A percentile compares a stretch with the other conserved stretches of the same genome.
Conservation (phyloP, 2,797 vertebrate species). For the Pseudochaenichthys georgianus region DNA sequence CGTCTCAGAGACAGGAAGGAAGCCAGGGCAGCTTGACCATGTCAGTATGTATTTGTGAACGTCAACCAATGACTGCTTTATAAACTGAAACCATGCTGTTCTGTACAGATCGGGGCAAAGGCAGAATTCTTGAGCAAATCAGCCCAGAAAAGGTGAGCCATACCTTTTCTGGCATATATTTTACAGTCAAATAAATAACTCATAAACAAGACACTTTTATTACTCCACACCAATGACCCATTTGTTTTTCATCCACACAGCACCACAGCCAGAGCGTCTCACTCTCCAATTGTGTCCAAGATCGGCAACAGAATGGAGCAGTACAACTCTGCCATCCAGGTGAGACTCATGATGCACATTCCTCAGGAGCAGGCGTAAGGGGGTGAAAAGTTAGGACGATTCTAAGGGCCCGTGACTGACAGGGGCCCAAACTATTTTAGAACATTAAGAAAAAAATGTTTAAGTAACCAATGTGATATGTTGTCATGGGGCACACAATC, state of each 20-base stretch:
- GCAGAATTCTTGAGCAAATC: slow-evolving; percentile 96
- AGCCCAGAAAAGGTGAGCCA: slow-evolving; percentile 92
- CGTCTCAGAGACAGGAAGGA: slow-evolving; percentile 14
- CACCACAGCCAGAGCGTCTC: slow-evolving; percentile 85
- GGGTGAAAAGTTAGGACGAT: too few species aligned
- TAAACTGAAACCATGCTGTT: slow-evolving; percentile 22
- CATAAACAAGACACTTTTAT: background rate
- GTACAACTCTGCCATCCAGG: slow-evolving; percentile 94
- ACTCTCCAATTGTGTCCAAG: slow-evolving; percentile 92
- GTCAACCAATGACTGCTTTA: slow-evolving; percentile 11
- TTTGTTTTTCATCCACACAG: slow-evolving; percentile 40
- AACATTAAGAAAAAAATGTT: too few species aligned
- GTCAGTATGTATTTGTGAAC: slow-evolving; percentile 7
- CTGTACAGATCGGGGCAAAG: slow-evolving; percentile 91
- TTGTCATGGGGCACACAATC: too few species aligned
- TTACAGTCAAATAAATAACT: background rate
- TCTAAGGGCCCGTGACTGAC: too few species aligned
- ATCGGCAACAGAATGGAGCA: slow-evolving; percentile 95
- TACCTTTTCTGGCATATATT: background rate
- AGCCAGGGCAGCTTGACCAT: slow-evolving; percentile 25
- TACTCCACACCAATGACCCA: slow-evolving; percentile 1
- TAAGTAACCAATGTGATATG: too few species aligned
- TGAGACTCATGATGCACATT: slow-evolving; percentile 65
- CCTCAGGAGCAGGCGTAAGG: too few species aligned
- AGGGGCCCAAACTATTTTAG: too few species aligned